Evolutionary conservation across 2,797 vertebrate genomes (phyloP).

Genomic region (Aselliscus stoliczkanus): DNA sequence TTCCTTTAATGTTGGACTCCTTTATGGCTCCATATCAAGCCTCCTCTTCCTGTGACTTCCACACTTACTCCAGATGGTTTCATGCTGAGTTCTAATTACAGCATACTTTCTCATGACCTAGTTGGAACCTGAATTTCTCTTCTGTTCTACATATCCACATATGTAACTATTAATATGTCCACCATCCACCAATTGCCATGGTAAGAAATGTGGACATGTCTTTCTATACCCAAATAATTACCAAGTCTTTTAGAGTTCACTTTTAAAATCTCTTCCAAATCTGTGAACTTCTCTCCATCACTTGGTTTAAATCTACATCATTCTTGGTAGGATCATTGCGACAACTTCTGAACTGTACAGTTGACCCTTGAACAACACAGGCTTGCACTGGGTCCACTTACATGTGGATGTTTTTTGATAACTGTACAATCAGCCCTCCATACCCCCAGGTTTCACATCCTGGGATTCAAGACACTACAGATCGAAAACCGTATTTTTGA

Average conservation of each 20-base stretch:
- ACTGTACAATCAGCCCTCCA: neutral
- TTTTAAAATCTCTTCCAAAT: neutral
- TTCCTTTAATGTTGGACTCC: neutral
- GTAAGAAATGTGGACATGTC: neutral
- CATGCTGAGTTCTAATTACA: neutral
- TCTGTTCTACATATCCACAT: neutral
- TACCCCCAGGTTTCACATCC: neutral
- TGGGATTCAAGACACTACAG: neutral
- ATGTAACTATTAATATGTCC: neutral
- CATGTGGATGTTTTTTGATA: neutral
- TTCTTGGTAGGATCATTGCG: neutral
- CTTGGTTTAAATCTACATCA: neutral
- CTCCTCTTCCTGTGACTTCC: neutral
- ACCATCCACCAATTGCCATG: neutral
- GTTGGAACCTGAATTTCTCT: neutral
- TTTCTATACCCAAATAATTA: neutral
- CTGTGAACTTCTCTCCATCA: neutral
- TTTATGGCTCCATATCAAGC: neutral
- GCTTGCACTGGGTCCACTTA: neutral
- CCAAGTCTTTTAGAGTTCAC: neutral
- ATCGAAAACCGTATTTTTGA: neutral
- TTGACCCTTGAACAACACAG: neutral
- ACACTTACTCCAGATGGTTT: neutral
- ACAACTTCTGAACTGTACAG: neutral
- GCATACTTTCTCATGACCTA: neutral